These are phyloP conservation scores for Drosophila neoperkinsi DNA, from an alignment of 2,888 invertebrate species.

Conservation along the genomic window DNA sequence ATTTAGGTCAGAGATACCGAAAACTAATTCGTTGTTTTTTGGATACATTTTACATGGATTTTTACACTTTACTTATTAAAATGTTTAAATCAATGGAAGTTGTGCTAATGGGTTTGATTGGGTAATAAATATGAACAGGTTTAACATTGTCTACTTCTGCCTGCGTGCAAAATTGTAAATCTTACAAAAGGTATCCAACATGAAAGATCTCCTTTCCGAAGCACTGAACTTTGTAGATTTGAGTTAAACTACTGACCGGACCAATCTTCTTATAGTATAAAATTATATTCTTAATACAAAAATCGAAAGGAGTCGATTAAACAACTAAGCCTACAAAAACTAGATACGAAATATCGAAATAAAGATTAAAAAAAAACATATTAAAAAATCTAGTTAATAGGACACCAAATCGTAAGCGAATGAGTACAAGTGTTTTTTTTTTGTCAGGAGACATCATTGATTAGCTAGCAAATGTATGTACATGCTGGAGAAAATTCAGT, in stretches of 20 bases:
- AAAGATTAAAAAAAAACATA: not conserved
- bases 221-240: too few species aligned
- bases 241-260: not conserved
- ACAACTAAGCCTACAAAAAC: not conserved
- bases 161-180: not conserved
- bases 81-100: not conserved
- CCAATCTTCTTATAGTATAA: not conserved
- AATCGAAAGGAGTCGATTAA: not conserved
- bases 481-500: too few species aligned
- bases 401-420: not conserved
- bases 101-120: not conserved
- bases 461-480: too few species aligned
- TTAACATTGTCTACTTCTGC: not conserved
- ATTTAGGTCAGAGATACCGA: constrained; percentile 1
- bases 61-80: not conserved
- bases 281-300: too few species aligned
- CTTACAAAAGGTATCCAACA: too few species aligned
- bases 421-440: too few species aligned
- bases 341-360: not conserved
- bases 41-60: not conserved
- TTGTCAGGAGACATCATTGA: too few species aligned
- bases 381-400: not conserved
- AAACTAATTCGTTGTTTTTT: constrained; percentile 1
- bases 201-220: not conserved
- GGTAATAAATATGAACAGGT: not conserved